Evolutionary conservation across 1,140 invertebrate species (phyloP), one percentile per base, ranked within the genome.

Genomic region (Scaptomyza montana): DNA sequence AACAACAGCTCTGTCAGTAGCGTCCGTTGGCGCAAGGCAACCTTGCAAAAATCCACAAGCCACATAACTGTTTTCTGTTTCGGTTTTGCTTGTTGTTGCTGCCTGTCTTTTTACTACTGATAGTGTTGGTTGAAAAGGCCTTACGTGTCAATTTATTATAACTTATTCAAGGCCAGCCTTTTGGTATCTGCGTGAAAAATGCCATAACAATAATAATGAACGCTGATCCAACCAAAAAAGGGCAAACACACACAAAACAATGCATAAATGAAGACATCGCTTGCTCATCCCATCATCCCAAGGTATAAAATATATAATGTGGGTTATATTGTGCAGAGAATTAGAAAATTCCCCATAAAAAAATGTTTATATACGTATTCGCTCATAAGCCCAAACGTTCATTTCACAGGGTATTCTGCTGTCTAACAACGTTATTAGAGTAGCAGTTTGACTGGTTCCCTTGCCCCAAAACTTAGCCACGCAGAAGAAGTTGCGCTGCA

Each of bases 101-200:
- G 30, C 30, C 43, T 53, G 56, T 49, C 49, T 55, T 61, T 69
- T 72, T 25, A 25, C 21, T 3, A 62, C 76, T 76, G 81, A 81
- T 86, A 87, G 74, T 86, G 75, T 73, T 71, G 78, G 59, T 53
- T 25, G 8, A 36, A 65, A 61, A 67, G 54, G 79, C 84, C 82
- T 89, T 78, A 82, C 79, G 82, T 89, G 84, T 79, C 85, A 87
- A 87, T 87, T 84, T 89, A 84, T 89, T 89, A 87, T 87, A 89
- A 87, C 76, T 89, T 84, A 89, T 87, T 89, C 84, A 87, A 89
- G 84, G 84, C 66, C 76, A 65, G n/a, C 43, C 25, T 53, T 73
- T 74, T 47, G 77, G 75, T 87, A 87, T 78, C 75, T 77, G 78
- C 82, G 82, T 82, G 82, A 82, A 87, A 82, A 87, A 62, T 78